A percentile compares a stretch with the other conserved stretches of the same genome.
Evolutionary conservation across 2,113 vertebrate species (phyloP).

Genomic region (Grallaria varia): DNA sequence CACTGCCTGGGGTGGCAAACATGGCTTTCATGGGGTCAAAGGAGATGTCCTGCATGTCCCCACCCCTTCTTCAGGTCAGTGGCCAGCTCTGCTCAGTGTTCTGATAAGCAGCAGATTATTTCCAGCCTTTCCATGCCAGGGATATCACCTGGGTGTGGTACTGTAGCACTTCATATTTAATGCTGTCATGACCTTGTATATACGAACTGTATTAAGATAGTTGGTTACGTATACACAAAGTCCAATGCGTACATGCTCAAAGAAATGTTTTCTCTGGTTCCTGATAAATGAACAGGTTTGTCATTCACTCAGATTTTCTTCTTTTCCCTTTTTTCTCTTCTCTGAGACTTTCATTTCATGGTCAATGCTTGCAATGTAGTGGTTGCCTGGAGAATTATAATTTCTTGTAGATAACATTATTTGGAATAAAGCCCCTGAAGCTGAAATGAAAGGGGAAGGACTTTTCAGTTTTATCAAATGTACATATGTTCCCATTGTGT

Average conservation of each 20-base stretch:
- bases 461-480: background rate
- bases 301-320: background rate
- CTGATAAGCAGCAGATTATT: slow-evolving; percentile 1
- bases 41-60: rapidly evolving
- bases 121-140: background rate
- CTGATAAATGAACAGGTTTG: background rate
- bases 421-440: background rate
- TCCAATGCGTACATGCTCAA: background rate
- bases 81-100: background rate
- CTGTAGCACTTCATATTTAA: background rate
- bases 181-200: background rate
- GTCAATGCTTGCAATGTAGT: background rate
- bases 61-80: background rate
- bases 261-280: background rate
- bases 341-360: background rate
- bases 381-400: background rate
- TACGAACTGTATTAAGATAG: background rate
- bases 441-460: background rate
- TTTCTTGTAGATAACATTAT: background rate
- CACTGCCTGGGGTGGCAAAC: rapidly evolving
- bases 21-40: background rate
- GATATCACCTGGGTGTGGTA: background rate
- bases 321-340: background rate
- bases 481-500: background rate
- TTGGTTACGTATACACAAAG: background rate